These are phyloP conservation scores for Lithophane leautieri DNA, from an alignment of 2,888 invertebrate species.

Conservation along the genomic window DNA sequence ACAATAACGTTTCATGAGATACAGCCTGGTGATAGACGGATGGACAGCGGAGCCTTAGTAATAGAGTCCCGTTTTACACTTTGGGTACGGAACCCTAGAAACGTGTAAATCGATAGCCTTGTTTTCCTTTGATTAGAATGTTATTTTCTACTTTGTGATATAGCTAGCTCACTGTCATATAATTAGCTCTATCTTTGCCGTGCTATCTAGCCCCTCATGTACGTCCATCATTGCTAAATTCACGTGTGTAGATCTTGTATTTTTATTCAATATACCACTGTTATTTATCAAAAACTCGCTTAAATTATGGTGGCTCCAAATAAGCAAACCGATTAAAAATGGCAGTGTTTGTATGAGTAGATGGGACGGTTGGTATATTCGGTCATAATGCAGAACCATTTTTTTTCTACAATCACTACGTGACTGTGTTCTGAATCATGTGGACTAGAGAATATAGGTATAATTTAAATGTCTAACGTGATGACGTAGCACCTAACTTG, in stretches of 20 bases:
- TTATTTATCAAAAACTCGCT: no score
- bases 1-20: no score
- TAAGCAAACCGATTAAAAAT: background rate
- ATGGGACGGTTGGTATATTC: background rate
- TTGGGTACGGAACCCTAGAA: no score
- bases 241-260: no score
- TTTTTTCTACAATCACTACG: background rate
- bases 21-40: no score
- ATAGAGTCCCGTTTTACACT: no score
- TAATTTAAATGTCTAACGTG: slow-evolving; percentile 64
- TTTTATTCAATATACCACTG: no score
- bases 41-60: no score
- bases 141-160: background rate
- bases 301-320: background rate
- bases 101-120: background rate
- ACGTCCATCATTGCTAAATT: background rate
- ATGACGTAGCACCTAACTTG: slow-evolving; percentile 68
- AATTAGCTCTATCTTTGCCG: background rate
- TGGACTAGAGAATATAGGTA: slow-evolving; percentile 64
- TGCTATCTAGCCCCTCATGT: background rate
- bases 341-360: background rate
- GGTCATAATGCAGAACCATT: background rate
- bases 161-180: no score
- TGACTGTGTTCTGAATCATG: slow-evolving; percentile 24
- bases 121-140: background rate